Conservation (phyloP, 2,797 vertebrate genomes). For the Spheniscus humboldti region DNA sequence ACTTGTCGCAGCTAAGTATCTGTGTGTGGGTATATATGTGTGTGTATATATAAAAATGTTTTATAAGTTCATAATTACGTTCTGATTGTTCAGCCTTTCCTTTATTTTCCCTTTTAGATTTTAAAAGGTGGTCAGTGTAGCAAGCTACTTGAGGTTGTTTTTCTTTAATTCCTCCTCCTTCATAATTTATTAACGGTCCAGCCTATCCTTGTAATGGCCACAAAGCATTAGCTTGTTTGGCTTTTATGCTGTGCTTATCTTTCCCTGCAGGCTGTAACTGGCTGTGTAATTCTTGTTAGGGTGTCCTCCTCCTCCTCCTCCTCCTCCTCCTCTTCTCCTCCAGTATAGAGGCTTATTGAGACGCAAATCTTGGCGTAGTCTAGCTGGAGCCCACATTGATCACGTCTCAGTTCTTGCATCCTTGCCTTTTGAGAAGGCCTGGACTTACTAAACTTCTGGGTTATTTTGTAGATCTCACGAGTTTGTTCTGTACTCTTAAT, state of each 20-base stretch:
- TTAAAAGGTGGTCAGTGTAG: slow-evolving; percentile 32
- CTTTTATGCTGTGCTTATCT: slow-evolving; percentile 39
- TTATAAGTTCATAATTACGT: slow-evolving; percentile 20
- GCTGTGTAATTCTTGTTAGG: slow-evolving; percentile 4
- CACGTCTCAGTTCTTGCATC: neutral
- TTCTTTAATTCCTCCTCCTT: slow-evolving; percentile 23
- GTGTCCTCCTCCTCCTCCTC: neutral
- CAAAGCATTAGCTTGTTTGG: neutral
- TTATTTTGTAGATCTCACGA: neutral
- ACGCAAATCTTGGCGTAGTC: neutral
- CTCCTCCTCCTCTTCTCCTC: neutral
- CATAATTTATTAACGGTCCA: slow-evolving; percentile 41
- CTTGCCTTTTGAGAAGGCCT: neutral
- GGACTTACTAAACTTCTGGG: neutral
- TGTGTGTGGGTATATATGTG: neutral
- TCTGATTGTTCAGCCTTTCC: slow-evolving; percentile 23
- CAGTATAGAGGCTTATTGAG: neutral
- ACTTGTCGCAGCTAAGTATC: neutral
- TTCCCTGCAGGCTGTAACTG: neutral
- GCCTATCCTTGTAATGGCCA: neutral
- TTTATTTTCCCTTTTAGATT: slow-evolving; percentile 24
- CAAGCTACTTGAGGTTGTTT: neutral
- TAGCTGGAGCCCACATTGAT: neutral
- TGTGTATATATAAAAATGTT: neutral
- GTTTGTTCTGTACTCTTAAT: neutral